Evolutionary conservation across 1,140 invertebrate species (phyloP), one percentile per base, ranked within the genome.

Genomic region (Heliconius himera): DNA sequence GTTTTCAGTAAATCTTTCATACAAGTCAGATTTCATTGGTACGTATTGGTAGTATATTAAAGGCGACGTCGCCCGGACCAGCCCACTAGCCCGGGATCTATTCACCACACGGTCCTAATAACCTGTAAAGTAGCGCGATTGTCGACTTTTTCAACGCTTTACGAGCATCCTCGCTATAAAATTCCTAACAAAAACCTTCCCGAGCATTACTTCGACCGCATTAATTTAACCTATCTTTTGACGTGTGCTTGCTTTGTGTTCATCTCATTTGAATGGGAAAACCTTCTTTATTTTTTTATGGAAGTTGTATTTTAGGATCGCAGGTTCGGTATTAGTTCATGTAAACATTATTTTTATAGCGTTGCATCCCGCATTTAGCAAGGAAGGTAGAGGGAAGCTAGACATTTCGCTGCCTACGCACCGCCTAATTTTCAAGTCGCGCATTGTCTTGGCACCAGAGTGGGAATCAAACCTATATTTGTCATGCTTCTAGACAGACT

Each of bases 151-250:
- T 29, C 60, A 66, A 22, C 26, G 60, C 60, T 74, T 60, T 74
- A 38, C 18, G 73, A 36, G 16, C 26, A 54, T 16, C 36, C 54
- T 22, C 73, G 73, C 73, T 36, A 38, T 74, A 74, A 74, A 74
- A 74, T 38, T 33, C 36, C 29, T 18, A 33, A 74, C 73, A 74
- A 74, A 72, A 56, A 38, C 73, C 49, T 74, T 74, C 18, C 9
- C 22, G 13, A 13, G 60, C 22, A 74, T 74, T 54, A 56, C 33
- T 46, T 33, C 18, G 51, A n/a, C 46, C 73, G 73, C 54, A n/a
- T 74, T 74, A 36, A 74, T n/a, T 56, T 56, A 41, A 36, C 51
- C 29, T 22, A 60, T 36, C 60, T 66, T 51, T 6, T 51, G 49
- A 51, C 26, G 60, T 66, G 26, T 66, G 60, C 26, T 66, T 66